Percentiles rank a stretch among this genome's conserved stretches.
Evolutionary conservation across 2,888 invertebrate species (phyloP).

Genomic region (Metacarcinus magister): DNA sequence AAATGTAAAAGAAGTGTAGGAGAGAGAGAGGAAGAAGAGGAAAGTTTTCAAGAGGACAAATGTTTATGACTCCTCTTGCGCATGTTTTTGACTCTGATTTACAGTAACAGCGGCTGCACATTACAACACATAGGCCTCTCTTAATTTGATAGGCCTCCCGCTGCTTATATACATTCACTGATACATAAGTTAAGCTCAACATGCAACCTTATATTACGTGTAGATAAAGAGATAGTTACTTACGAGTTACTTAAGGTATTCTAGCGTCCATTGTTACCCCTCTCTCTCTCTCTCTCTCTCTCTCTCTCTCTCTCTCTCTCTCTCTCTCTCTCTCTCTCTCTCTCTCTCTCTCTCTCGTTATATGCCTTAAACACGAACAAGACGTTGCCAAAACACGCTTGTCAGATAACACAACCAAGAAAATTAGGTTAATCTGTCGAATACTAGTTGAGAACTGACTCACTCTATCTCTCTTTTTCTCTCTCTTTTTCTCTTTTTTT

Average conservation of each 20-base stretch:
- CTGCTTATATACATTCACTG: background rate
- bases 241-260: too few relatives aligned
- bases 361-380: conserved; percentile 65
- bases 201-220: too few relatives aligned
- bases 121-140: background rate
- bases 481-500: background rate
- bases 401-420: conserved; percentile 47
- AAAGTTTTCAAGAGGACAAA: background rate
- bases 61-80: background rate
- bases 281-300: background rate
- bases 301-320: background rate
- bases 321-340: background rate
- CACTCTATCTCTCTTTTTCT: background rate
- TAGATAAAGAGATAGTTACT: too few relatives aligned
- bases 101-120: background rate
- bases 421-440: conserved; percentile 49
- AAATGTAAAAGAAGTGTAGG: background rate
- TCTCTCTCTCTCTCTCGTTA: background rate
- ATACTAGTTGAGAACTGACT: background rate
- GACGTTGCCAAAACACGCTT: conserved; percentile 71
- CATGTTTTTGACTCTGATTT: background rate
- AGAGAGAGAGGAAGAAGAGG: background rate
- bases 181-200: background rate
- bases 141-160: background rate
- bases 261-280: background rate